Evolutionary conservation across 2,888 invertebrate species (phyloP).

Genomic region (Arge pagana): DNA sequence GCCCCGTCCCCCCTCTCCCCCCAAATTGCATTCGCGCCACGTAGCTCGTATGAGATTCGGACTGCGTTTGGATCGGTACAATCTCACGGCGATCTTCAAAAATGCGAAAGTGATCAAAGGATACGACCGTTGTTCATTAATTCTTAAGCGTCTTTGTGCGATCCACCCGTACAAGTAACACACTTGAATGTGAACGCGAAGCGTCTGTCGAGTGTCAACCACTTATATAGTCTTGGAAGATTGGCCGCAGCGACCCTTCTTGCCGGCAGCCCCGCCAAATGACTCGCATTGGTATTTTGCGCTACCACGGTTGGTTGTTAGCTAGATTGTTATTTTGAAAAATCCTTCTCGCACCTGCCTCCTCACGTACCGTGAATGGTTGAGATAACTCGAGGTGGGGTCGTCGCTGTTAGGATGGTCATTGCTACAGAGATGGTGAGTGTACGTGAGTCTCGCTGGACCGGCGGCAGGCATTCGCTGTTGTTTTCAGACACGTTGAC

Average conservation of each 20-base stretch:
- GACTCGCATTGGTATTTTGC: conserved; percentile 19
- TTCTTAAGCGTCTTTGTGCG: conserved; percentile 2
- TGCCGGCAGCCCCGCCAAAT: conserved; percentile 19
- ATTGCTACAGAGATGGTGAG: conserved; percentile 3
- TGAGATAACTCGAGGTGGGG: conserved; percentile 3
- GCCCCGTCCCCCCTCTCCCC: too few relatives aligned
- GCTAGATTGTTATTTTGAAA: conserved; percentile 20
- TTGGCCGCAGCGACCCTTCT: conserved; percentile 33
- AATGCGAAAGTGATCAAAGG: too few relatives aligned
- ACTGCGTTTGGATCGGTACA: too few relatives aligned
- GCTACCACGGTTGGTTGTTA: conserved; percentile 25
- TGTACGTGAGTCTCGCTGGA: too few relatives aligned
- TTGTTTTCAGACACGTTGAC: too few relatives aligned
- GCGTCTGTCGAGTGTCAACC: conserved; percentile 9
- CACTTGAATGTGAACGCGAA: conserved; percentile 10
- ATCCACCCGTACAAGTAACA: conserved; percentile 14
- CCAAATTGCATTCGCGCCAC: too few relatives aligned
- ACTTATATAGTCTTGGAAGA: conserved; percentile 18
- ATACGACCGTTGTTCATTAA: conserved; percentile 9
- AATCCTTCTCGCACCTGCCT: conserved; percentile 15
- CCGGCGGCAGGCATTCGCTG: conserved; percentile 3
- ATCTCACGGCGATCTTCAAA: not conserved
- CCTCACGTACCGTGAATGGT: conserved; percentile 20
- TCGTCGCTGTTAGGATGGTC: not conserved
- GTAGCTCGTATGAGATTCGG: not conserved